Conservation (phyloP, 1,140 invertebrate species). For the Diabrotica virgifera region DNA sequence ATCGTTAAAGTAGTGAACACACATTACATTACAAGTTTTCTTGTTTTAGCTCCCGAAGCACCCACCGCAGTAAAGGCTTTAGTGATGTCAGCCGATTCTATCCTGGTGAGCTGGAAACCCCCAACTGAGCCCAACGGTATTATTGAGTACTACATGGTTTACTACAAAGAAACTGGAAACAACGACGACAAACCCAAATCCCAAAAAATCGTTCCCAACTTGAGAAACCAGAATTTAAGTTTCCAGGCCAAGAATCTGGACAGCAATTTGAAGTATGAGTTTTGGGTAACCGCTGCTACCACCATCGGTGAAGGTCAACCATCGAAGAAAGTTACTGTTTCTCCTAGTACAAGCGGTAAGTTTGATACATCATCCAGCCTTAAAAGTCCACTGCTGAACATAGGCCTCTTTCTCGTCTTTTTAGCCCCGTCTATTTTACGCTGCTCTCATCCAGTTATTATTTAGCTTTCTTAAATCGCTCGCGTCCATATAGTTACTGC, state of each 20-base stretch:
- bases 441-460: no score
- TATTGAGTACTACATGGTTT: conserved; percentile 90
- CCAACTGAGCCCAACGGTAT: conserved; percentile 90
- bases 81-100: conserved; percentile 85
- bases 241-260: conserved; percentile 83
- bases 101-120: conserved; percentile 90
- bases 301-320: conserved; percentile 89
- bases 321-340: conserved; percentile 79
- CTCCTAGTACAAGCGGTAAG: conserved; percentile 76
- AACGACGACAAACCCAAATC: conserved; percentile 46
- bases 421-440: no score
- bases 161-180: conserved; percentile 71
- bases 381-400: no score
- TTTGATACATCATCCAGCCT: no score
- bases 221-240: conserved; percentile 55
- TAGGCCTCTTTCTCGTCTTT: no score
- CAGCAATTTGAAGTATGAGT: conserved; percentile 80
- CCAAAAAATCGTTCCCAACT: conserved; percentile 50
- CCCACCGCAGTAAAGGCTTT: conserved; percentile 90
- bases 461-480: no score
- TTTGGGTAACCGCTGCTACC: conserved; percentile 92
- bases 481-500: no score
- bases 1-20: no score
- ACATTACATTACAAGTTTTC: no score
- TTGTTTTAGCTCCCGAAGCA: conserved; percentile 76